Base-by-base conservation (phyloP, 2,113 vertebrate genomes). In the Dascyllus trimaculatus region DNA sequence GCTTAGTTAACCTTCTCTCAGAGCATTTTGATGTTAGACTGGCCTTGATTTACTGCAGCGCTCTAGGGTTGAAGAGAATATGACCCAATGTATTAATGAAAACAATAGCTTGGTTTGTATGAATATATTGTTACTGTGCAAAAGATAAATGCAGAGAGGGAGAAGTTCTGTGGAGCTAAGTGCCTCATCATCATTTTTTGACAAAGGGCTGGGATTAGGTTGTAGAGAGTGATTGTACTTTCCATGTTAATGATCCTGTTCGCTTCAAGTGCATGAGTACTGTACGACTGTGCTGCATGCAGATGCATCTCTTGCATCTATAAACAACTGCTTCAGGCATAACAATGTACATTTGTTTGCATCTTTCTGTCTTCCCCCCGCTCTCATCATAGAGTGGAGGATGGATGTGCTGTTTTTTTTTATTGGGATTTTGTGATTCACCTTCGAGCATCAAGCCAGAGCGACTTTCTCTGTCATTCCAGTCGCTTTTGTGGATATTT, bases 181-280 rank as follows among this genome's bases (percentile, higher is more conserved):
- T 85, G 75, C 80, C 24, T 88, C 82, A 75, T 88, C 84, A 81
- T 87, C 77, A 66, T 51, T 67, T 82, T 80, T 83, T 45, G 74
- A 81, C 78, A 82, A 86, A 81, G 60, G 43, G 69, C 56, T 14
- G 7, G 22, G 71, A 80, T 82, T 81, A 80, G 62, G 24, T 81
- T 78, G 60, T 53, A 81, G 53, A 78, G 53, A 71, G 32, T 24
- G 54, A 59, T 82, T 78, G 60, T 70, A 76, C 75, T 82, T 71
- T 71, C 73, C 32, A 56, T 84, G 56, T 66, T 86, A 69, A 90
- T 84, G 71, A 81, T 80, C 61, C 64, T 6, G 40, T 80, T 82
- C 3, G 46, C 81, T 79, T 76, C 49, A 22, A 75, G 79, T 72
- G 62, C 62, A 46, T 52, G 22, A 48, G 51, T 73, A 75, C 78